Evolutionary conservation across 2,888 invertebrate species (phyloP).

Genomic region (Tachina lurida): DNA sequence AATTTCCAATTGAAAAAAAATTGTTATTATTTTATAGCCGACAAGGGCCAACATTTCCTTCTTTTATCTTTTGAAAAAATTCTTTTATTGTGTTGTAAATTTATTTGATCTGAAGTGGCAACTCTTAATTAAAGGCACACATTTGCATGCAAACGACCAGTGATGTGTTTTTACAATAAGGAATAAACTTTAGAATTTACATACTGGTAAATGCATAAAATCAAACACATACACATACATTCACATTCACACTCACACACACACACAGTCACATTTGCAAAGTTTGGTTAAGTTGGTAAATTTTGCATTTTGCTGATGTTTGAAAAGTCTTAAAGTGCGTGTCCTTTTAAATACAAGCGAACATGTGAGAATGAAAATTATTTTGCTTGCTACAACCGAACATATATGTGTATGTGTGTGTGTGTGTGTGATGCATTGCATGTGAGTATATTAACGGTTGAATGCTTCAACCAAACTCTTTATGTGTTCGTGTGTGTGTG

Average conservation of each 20-base stretch:
- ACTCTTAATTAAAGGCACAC: conserved; percentile 11
- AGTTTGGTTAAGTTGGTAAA: conserved; percentile 60
- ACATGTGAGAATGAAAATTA: conserved; percentile 45
- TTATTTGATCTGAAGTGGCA: neutral
- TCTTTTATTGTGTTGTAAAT: too few relatives aligned
- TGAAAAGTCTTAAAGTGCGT: conserved; percentile 64
- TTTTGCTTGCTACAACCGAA: conserved; percentile 34
- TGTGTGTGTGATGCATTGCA: conserved; percentile 4
- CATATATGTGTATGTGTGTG: conserved; percentile 5
- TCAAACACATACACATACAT: conserved; percentile 54
- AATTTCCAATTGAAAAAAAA: too few relatives aligned
- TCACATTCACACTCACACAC: conserved; percentile 31
- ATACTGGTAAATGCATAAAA: conserved; percentile 46
- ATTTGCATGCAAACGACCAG: conserved; percentile 14
- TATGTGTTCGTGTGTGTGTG: conserved; percentile 21
- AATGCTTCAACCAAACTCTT: neutral
- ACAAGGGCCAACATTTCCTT: too few relatives aligned
- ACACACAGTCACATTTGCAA: conserved; percentile 37
- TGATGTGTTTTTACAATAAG: conserved; percentile 44
- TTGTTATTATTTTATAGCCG: too few relatives aligned
- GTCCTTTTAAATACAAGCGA: conserved; percentile 42
- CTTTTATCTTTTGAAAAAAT: too few relatives aligned
- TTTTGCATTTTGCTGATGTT: conserved; percentile 63
- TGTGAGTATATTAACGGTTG: neutral
- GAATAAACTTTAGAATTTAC: conserved; percentile 53